phyloP scores from a whole-genome alignment of 2,797 vertebrate genomes.

The Cirrhinus molitorella region DNA sequence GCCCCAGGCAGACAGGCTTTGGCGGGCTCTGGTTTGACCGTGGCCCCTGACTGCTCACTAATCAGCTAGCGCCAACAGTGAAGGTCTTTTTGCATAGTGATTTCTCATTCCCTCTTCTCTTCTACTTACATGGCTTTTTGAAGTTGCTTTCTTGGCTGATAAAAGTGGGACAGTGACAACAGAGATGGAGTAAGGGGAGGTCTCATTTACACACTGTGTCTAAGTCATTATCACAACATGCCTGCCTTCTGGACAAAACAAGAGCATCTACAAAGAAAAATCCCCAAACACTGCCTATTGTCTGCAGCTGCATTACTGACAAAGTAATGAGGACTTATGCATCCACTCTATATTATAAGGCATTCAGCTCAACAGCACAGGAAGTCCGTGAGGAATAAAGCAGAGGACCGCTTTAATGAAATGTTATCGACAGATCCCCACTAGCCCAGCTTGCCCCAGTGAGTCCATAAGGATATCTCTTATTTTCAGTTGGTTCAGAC shows the following conservation, averaged over 20 bases:
- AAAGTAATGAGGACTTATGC: constrained; percentile 16
- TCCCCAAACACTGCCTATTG: constrained; percentile 25
- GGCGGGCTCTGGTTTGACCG: constrained; percentile 23
- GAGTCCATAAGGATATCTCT: background rate
- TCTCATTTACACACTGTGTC: constrained; percentile 45
- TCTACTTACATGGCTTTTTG: constrained; percentile 1
- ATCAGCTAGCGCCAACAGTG: constrained; percentile 12
- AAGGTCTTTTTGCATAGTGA: constrained; percentile 18
- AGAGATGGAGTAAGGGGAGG: constrained; percentile 22
- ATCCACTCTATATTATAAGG: background rate
- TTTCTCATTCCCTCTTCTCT: constrained; percentile 11
- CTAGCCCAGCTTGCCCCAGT: background rate
- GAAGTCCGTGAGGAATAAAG: constrained; percentile 13
- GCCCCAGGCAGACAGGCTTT: constrained; percentile 52
- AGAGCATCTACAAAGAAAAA: constrained; percentile 16
- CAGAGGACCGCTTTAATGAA: constrained; percentile 29
- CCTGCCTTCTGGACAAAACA: constrained; percentile 39
- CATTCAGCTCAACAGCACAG: constrained; percentile 4
- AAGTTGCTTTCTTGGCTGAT: background rate
- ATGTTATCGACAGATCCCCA: constrained; percentile 21
- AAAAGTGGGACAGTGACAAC: constrained; percentile 28
- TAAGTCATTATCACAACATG: constrained; percentile 41
- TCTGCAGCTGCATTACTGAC: constrained; percentile 9
- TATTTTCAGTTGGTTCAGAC: constrained; percentile 21
- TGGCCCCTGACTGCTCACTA: constrained; percentile 33